These are phyloP conservation scores for Myanophis thanlyinensis DNA, from an alignment of 2,113 vertebrate genomes.

Conservation along the genomic window DNA sequence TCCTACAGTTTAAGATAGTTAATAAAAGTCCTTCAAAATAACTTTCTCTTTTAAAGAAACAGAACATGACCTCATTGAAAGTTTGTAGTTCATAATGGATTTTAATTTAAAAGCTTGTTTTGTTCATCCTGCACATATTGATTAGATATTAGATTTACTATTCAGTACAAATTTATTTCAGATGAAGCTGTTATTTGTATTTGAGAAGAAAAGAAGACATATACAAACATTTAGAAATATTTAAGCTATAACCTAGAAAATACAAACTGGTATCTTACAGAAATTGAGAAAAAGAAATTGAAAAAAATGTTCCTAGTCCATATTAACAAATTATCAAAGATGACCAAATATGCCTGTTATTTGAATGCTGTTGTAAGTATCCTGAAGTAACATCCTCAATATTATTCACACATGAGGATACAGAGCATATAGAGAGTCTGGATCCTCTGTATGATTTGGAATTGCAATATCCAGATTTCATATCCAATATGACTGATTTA, in stretches of 20 bases:
- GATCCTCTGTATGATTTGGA: not conserved
- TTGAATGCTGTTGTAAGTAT: not conserved
- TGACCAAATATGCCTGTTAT: not conserved
- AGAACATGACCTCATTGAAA: not conserved
- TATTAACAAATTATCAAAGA: not conserved
- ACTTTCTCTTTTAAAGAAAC: not conserved
- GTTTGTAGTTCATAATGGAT: not conserved
- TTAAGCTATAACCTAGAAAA: not conserved
- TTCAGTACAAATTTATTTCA: not conserved
- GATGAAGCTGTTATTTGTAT: not conserved
- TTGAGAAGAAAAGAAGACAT: not conserved
- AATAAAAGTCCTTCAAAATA: not conserved
- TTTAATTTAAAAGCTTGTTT: not conserved
- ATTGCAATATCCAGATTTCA: not conserved
- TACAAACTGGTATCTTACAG: not conserved
- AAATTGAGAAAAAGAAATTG: not conserved
- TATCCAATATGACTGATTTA: not conserved
- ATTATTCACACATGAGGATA: not conserved
- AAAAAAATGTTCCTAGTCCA: not conserved
- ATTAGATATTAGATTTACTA: not conserved
- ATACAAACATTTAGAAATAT: not conserved
- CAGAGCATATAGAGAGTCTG: not conserved
- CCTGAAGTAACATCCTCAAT: not conserved
- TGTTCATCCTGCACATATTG: not conserved
- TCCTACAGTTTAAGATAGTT: not conserved